Conservation (phyloP, 2,888 invertebrate genomes). For the Sturmia bella region DNA sequence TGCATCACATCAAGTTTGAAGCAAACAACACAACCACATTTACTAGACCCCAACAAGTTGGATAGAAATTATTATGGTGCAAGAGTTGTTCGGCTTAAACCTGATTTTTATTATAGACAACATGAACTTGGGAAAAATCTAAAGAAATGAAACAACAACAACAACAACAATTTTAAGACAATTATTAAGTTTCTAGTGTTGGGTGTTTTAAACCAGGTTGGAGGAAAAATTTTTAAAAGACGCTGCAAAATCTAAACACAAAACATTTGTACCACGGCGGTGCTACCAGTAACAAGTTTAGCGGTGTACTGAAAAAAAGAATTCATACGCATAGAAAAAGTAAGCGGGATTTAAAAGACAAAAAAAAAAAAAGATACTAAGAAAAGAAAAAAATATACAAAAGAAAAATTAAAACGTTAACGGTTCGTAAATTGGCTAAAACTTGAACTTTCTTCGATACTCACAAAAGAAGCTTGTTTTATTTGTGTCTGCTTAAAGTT, state of each 20-base stretch:
- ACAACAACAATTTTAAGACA: constrained; percentile 26
- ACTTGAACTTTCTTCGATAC: constrained; percentile 66
- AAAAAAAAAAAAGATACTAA: constrained; percentile 52
- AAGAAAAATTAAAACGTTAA: constrained; percentile 58
- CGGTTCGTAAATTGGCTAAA: constrained; percentile 67
- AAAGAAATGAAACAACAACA: constrained; percentile 60
- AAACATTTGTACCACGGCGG: constrained; percentile 82
- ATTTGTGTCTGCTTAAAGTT: constrained; percentile 32
- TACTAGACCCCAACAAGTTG: not conserved
- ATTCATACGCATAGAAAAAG: constrained; percentile 1
- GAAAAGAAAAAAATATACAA: constrained; percentile 42
- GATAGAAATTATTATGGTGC: constrained; percentile 43
- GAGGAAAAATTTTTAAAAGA: constrained; percentile 82
- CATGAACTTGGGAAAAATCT: constrained; percentile 68
- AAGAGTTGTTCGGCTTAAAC: constrained; percentile 45
- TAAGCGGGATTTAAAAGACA: constrained; percentile 45
- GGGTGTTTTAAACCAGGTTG: constrained; percentile 66
- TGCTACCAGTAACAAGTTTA: constrained; percentile 79
- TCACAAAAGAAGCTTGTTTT: constrained; percentile 62
- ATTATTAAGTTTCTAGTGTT: constrained; percentile 56
- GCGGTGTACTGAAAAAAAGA: constrained; percentile 54
- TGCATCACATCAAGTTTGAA: constrained; percentile 51
- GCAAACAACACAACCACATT: constrained; percentile 7
- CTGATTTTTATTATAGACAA: constrained; percentile 48
- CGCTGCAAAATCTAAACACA: constrained; percentile 80